Percentiles rank a stretch among this genome's conserved stretches.
phyloP scores from a whole-genome alignment of 2,888 invertebrate genomes.

The Laspeyria flexula region DNA sequence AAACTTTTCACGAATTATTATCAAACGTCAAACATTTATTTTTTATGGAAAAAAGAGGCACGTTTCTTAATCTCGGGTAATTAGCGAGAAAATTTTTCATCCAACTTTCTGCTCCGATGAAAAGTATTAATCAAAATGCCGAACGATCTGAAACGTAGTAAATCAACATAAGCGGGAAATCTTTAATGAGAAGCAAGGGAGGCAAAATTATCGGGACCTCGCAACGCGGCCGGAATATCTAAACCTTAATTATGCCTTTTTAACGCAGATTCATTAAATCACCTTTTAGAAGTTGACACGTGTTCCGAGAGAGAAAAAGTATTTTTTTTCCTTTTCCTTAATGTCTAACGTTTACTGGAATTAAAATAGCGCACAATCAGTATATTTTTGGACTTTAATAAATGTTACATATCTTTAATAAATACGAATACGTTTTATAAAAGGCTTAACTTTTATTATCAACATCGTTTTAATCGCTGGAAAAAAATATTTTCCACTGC shows the following conservation, averaged over 20 bases:
- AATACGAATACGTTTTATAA: background rate
- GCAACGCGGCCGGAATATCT: constrained; percentile 46
- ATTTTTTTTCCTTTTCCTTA: constrained; percentile 24
- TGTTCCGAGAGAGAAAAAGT: constrained; percentile 33
- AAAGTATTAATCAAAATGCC: constrained; percentile 62
- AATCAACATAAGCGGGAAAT: constrained; percentile 54
- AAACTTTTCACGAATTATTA: constrained; percentile 30
- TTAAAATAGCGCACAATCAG: constrained; percentile 17
- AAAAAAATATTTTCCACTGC: no score
- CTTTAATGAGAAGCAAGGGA: constrained; percentile 62
- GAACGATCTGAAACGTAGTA: constrained; percentile 50
- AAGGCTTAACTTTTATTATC: no score
- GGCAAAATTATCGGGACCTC: constrained; percentile 51
- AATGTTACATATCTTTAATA: constrained; percentile 13
- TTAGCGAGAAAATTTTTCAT: constrained; percentile 47
- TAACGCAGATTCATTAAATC: constrained; percentile 58
- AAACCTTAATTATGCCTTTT: constrained; percentile 61
- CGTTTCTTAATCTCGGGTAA: constrained; percentile 51
- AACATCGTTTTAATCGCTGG: no score
- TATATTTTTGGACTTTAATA: constrained; percentile 9
- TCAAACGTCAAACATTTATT: constrained; percentile 38
- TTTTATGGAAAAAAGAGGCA: constrained; percentile 36
- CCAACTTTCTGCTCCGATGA: constrained; percentile 44
- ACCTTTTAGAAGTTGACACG: constrained; percentile 57
- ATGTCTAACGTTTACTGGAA: constrained; percentile 13